phyloP scores from a whole-genome alignment of 2,113 vertebrate genomes.

The Clupea harengus region DNA sequence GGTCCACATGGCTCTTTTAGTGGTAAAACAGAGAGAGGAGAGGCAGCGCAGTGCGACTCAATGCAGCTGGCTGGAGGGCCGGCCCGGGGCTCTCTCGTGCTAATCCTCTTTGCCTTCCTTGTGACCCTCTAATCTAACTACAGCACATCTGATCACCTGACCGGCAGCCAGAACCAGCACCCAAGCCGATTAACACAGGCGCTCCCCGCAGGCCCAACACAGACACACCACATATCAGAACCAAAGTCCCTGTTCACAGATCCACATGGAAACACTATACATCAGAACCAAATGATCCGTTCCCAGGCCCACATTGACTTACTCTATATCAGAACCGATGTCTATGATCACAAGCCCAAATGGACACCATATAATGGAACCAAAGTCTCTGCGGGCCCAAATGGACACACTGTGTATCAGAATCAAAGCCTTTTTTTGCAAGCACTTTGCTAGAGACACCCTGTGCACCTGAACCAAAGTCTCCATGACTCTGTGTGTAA shows the following conservation, averaged over 20 bases:
- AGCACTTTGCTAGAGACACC: background rate
- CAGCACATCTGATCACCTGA: constrained; percentile 64
- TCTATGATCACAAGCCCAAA: background rate
- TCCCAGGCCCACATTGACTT: no score
- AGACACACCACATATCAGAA: background rate
- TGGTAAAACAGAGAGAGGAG: background rate
- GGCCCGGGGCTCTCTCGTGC: constrained; percentile 41
- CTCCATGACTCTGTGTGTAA: background rate
- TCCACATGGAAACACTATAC: background rate
- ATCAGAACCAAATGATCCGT: background rate
- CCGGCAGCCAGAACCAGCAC: constrained; percentile 34
- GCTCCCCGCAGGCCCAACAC: background rate
- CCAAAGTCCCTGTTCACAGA: background rate
- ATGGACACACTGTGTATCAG: background rate
- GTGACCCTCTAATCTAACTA: constrained; percentile 74
- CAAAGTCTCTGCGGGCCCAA: background rate
- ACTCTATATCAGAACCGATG: no score
- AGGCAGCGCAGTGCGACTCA: background rate
- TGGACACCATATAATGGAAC: background rate
- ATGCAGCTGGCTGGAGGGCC: background rate
- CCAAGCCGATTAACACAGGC: constrained; percentile 67
- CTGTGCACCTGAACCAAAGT: background rate
- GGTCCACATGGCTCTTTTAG: background rate
- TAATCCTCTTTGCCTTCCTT: constrained; percentile 76
- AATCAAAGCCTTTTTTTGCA: background rate